Evolutionary conservation across 2,113 vertebrate species (phyloP).

Genomic region (Anarhynchus alexandrinus): DNA sequence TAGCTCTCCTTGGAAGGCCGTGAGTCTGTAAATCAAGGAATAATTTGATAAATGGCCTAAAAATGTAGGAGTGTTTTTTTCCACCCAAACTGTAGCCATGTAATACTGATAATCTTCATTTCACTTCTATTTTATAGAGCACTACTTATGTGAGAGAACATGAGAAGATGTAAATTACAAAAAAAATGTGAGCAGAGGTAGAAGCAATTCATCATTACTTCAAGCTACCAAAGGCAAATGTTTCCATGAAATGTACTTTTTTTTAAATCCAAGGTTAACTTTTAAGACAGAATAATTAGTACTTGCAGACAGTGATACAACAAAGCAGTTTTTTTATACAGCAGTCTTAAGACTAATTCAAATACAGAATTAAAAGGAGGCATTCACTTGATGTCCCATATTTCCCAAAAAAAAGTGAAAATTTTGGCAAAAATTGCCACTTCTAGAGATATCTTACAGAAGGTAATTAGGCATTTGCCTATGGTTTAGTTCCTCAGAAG

Average conservation of each 20-base stretch:
- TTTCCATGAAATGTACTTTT: background rate
- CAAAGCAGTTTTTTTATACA: background rate
- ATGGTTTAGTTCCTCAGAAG: background rate
- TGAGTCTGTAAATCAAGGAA: background rate
- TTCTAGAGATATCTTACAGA: background rate
- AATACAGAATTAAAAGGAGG: background rate
- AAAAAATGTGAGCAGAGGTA: background rate
- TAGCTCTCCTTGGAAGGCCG: background rate
- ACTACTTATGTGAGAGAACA: background rate
- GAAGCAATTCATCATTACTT: background rate
- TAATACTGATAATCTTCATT: background rate
- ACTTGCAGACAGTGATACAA: background rate
- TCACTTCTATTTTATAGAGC: background rate
- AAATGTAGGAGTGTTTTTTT: background rate
- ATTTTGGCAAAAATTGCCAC: background rate
- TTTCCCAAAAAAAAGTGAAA: background rate
- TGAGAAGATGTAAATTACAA: background rate
- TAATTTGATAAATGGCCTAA: background rate
- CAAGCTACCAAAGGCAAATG: background rate
- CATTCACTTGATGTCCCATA: fast-evolving
- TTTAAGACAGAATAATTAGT: background rate
- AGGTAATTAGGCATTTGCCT: background rate
- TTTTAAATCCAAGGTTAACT: background rate
- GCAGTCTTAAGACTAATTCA: background rate
- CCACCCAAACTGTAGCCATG: background rate